Base-by-base conservation (phyloP, 1,140 invertebrate species). In the Zaprionus tsacasi region DNA sequence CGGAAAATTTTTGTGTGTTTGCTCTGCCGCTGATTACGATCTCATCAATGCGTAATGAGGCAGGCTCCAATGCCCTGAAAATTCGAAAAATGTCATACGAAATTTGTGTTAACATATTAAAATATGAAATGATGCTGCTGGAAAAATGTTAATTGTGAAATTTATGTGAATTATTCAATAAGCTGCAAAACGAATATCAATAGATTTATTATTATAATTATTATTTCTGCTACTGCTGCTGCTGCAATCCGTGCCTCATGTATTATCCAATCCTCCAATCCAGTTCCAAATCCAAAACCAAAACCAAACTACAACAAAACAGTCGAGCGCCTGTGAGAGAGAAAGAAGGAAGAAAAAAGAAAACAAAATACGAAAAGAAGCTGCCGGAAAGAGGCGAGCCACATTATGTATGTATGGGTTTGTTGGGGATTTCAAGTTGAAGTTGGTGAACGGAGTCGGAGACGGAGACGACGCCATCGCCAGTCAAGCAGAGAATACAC, bases 221-320 rank as follows among this genome's bases (percentile, higher is more conserved):
- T 57, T 61, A 35, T 54, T 59, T 2, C n/a, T n/a, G 40, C 45
- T 52, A 60, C 64, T 54, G 5, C n/a, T n/a, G 40, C 45, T 52
- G 66, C 64, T 54, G 66, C 73, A 69, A 66, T 21, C 69, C 56
- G 60, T 70, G 38, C 13, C 4, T 11, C n/a, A 15, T 15, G n/a
- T 15, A 45, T 15, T 15, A 45, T 48, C 21, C 57, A 33, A 21
- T 63, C 59, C 70, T 70, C 79, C 78, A 35, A 21, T 85, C 75
- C 80, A 82, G 27, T 58, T 75, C 59, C 76, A 65, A 58, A 70
- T 60, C 52, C 77, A 57, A 70, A 88, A 80, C 80, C 85, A 83
- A 88, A 77, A 80, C 83, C 83, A 87, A 88, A 88, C 83, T 83
- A 83, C 85, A 87, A 80, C 83, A 79, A 82, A 71, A 56, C 61